Base-by-base conservation (phyloP, 1,140 invertebrate genomes). In the Platyura marginata region DNA sequence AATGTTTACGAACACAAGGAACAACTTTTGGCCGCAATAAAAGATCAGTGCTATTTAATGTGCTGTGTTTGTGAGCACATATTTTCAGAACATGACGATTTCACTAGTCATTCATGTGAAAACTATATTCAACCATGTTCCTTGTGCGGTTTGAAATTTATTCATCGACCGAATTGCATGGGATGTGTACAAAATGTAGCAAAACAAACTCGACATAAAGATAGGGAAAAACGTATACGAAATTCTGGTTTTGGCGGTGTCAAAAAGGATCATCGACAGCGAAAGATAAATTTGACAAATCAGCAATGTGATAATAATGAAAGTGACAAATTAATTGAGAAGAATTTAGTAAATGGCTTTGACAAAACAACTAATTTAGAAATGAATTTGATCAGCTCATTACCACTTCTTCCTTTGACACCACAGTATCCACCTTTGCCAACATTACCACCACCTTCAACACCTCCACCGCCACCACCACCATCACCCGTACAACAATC, bases 51-150 rank as follows among this genome's bases (percentile, higher is more conserved):
- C 57, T 81, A 74, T 63, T 59, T 85, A 47, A 73, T 81, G 59
- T 87, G 81, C 57, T 81, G 79, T 67, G 72, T 68, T 22, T 84
- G 82, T 65, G 77, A 81, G 56, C 72, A 75, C 49, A 70, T 78
- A 6, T 83, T 81, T 53, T 70, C 66, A 34, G 75, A 80, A 48
- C 70, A 71, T 46, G 75, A 80, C 52, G 70, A 79, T 51, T 83
- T 80, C 62, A 74, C 71, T 42, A 68, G 74, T 51, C 80, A 84
- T 51, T 69, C 70, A 51, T 84, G 81, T 59, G 58, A 63, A 2
- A 51, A 59, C 32, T 49, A 53, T 3, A 50, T 59, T 39, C 52
- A 57, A 43, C 52, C 58, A 9, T 46, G 47, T 18, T 21, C 36
- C 6, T 6, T 45, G 23, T 61, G 58, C 39, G 54, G 51, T 3